These are phyloP conservation scores for Chelidonichthys spinosus DNA, from an alignment of 2,797 vertebrate species.

Conservation along the genomic window DNA sequence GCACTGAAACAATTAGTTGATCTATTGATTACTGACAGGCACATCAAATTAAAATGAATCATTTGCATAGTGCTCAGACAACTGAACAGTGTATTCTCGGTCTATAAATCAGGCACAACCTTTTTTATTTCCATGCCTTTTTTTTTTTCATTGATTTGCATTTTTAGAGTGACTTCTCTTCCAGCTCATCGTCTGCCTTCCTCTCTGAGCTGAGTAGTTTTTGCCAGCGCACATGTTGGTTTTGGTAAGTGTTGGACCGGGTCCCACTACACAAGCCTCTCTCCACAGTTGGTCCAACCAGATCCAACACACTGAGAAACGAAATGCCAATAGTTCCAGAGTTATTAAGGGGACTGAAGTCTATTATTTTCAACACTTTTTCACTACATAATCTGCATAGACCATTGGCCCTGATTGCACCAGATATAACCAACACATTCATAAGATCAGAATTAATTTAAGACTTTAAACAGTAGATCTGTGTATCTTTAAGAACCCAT, in stretches of 20 bases:
- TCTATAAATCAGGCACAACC: neutral
- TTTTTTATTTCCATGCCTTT: neutral
- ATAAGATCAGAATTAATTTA: neutral
- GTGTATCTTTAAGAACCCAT: neutral
- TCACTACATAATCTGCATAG: neutral
- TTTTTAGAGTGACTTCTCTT: neutral
- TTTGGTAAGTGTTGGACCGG: conserved; percentile 25
- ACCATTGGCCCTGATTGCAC: neutral
- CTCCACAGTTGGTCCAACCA: conserved; percentile 7
- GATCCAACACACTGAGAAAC: conserved; percentile 1
- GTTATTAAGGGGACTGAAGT: neutral
- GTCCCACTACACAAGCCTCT: conserved; percentile 7
- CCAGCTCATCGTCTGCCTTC: neutral
- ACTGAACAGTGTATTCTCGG: neutral
- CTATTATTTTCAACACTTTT: conserved; percentile 5
- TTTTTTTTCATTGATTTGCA: neutral
- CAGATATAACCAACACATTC: neutral
- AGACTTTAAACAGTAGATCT: neutral
- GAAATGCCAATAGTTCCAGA: conserved; percentile 8
- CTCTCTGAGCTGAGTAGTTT: conserved; percentile 2
- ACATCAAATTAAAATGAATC: conserved; percentile 5
- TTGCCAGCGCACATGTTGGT: conserved; percentile 21
- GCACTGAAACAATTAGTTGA: neutral
- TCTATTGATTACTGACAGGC: neutral
- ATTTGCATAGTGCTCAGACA: neutral